Conservation (phyloP, 2,797 vertebrate genomes). For the Propithecus perrieri region DNA sequence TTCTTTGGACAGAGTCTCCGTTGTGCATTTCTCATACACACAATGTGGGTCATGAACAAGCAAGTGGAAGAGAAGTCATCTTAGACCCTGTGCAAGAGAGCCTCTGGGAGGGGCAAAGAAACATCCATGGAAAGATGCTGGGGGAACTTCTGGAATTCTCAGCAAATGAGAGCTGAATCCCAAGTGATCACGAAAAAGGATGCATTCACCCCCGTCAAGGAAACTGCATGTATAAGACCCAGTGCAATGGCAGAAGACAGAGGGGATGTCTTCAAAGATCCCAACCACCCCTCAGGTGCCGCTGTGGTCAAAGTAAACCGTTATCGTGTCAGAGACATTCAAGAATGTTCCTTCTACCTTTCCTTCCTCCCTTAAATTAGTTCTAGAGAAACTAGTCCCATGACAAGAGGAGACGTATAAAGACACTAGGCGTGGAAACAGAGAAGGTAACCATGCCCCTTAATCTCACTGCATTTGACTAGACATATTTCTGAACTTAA, state of each 20-base stretch:
- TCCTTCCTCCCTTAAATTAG: background rate
- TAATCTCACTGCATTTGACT: background rate
- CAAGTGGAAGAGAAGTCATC: background rate
- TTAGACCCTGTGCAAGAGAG: background rate
- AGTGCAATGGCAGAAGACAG: too few species aligned
- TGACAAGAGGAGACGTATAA: background rate
- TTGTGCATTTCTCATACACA: background rate
- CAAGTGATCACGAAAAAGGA: background rate
- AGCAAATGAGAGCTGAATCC: background rate
- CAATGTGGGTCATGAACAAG: background rate
- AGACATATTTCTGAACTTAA: background rate
- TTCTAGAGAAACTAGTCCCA: background rate
- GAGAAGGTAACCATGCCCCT: background rate
- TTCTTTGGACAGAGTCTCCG: background rate
- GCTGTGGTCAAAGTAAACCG: background rate
- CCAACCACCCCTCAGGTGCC: background rate
- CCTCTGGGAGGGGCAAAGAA: background rate
- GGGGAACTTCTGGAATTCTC: background rate
- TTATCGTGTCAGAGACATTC: background rate
- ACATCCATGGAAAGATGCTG: background rate
- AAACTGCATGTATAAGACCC: background rate
- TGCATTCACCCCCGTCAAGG: background rate
- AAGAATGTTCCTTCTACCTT: background rate
- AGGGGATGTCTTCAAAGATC: background rate
- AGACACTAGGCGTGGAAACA: background rate